Evolutionary conservation across 2,888 invertebrate species (phyloP).

Genomic region (Stenurella melanura): DNA sequence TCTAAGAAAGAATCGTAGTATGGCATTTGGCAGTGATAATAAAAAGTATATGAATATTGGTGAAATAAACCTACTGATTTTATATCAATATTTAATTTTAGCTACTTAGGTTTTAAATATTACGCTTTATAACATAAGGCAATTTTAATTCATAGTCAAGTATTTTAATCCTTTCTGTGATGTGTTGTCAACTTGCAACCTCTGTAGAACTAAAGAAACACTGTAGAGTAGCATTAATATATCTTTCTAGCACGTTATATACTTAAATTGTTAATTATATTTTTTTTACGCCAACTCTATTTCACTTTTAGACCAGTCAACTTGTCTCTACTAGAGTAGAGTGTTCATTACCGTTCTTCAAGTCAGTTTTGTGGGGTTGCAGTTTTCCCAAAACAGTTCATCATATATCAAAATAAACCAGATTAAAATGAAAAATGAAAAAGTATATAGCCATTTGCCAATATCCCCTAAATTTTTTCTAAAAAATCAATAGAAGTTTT

Average conservation of each 20-base stretch:
- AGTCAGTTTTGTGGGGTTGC: too few species aligned
- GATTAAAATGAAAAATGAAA: too few species aligned
- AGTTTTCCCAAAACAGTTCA: too few species aligned
- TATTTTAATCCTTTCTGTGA: conserved; percentile 19
- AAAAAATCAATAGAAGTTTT: too few species aligned
- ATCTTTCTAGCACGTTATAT: conserved; percentile 23
- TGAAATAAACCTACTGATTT: background rate
- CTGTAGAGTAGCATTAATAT: conserved; percentile 23
- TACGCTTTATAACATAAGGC: conserved; percentile 6
- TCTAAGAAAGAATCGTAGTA: background rate
- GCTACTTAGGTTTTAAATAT: conserved; percentile 15
- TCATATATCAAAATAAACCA: too few species aligned
- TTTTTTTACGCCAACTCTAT: conserved; percentile 2
- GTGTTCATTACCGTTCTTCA: too few species aligned
- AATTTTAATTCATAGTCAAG: background rate
- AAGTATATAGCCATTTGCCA: too few species aligned
- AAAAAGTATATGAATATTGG: background rate
- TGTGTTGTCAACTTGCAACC: conserved; percentile 16
- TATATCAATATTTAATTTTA: conserved; percentile 12
- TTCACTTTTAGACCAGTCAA: background rate
- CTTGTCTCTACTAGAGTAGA: too few species aligned
- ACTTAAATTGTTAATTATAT: conserved; percentile 7
- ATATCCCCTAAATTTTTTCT: too few species aligned
- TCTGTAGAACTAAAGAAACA: background rate
- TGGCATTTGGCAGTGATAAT: background rate